A percentile compares a stretch with the other conserved stretches of the same genome.
These are phyloP conservation scores for Oryzias celebensis DNA, from an alignment of 2,113 vertebrate species.

Conservation along the genomic window DNA sequence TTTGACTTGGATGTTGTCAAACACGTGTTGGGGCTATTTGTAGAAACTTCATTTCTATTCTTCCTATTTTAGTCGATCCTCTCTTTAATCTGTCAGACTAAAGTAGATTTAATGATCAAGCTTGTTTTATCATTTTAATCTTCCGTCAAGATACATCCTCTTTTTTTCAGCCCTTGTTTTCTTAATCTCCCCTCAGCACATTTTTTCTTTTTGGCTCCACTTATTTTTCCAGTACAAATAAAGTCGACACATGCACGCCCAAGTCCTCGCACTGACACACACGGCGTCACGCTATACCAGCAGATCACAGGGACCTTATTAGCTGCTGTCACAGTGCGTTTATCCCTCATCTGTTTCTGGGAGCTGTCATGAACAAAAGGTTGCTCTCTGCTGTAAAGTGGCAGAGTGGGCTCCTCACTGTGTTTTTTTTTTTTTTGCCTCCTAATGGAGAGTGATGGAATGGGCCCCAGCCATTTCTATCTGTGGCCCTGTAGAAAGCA, in stretches of 20 bases:
- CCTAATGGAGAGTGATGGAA: conserved; percentile 81
- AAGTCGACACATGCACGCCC: conserved; percentile 10
- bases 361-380: conserved; percentile 71
- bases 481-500: conserved; percentile 74
- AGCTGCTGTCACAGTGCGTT: conserved; percentile 82
- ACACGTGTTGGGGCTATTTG: conserved; percentile 34
- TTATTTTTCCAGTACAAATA: conserved; percentile 18
- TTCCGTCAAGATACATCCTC: conserved; percentile 28
- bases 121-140: conserved; percentile 31
- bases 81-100: conserved; percentile 48
- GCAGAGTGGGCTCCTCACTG: conserved; percentile 66
- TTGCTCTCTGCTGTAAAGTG: conserved; percentile 72
- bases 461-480: conserved; percentile 72
- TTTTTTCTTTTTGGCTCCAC: conserved; percentile 30
- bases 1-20: neutral
- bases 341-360: conserved; percentile 79
- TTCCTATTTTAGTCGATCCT: conserved; percentile 43
- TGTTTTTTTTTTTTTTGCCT: conserved; percentile 72
- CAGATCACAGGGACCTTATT: conserved; percentile 74
- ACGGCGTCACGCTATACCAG: conserved; percentile 33
- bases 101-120: conserved; percentile 50
- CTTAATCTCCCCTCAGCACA: conserved; percentile 21
- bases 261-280: conserved; percentile 7
- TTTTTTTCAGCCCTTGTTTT: conserved; percentile 33
- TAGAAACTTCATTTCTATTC: conserved; percentile 44